A percentile compares a stretch with the other conserved stretches of the same genome.
Conservation (phyloP, 2,113 vertebrate genomes). For the Argyrosomus japonicus region DNA sequence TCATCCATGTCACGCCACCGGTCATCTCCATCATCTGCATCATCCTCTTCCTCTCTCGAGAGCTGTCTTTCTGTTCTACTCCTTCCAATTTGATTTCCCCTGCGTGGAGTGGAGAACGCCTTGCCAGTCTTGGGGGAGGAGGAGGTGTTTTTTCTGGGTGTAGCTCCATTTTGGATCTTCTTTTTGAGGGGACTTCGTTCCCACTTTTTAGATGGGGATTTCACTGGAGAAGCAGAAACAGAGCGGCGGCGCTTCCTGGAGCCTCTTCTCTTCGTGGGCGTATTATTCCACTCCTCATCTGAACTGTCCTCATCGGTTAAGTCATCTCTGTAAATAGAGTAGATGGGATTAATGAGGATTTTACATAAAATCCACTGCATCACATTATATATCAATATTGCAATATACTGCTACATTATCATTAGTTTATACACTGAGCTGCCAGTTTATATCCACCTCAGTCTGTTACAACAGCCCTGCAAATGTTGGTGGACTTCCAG, state of each 20-base stretch:
- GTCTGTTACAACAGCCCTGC: background rate
- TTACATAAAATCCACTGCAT: background rate
- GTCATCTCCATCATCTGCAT: conserved; percentile 12
- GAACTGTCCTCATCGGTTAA: conserved; percentile 42
- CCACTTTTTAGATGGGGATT: conserved; percentile 20
- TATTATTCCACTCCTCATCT: conserved; percentile 26
- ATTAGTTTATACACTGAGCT: background rate
- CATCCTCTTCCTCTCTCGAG: background rate
- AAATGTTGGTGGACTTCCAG: background rate
- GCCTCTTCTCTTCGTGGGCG: conserved; percentile 26
- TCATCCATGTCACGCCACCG: conserved; percentile 55
- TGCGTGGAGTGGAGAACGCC: conserved; percentile 11
- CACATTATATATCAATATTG: background rate
- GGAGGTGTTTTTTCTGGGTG: conserved; percentile 11
- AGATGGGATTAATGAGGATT: conserved; percentile 13
- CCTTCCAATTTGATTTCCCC: conserved; percentile 28
- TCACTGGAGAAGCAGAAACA: conserved; percentile 15
- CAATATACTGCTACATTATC: background rate
- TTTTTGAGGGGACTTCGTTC: conserved; percentile 14
- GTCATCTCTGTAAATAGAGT: conserved; percentile 40
- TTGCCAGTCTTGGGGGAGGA: background rate
- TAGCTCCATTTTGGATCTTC: conserved; percentile 2
- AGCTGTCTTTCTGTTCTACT: background rate
- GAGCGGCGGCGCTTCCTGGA: conserved; percentile 18
- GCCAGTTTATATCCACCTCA: background rate